Percentiles rank a stretch among this genome's conserved stretches.
Conservation (phyloP, 2,888 invertebrate genomes). For the Volucella zonaria region DNA sequence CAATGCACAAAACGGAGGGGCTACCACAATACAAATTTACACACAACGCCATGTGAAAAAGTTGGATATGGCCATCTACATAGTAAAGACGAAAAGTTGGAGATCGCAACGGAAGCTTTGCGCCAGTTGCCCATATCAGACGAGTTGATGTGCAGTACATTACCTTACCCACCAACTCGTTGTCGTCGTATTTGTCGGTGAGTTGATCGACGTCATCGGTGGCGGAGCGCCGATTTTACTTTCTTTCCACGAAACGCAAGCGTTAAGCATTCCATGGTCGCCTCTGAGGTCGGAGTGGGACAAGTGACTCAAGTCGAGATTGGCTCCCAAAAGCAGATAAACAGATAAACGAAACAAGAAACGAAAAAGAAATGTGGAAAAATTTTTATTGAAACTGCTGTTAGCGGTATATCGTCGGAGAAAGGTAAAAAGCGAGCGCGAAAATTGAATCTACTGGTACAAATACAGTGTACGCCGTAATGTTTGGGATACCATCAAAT, state of each 20-base stretch:
- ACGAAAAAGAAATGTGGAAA: conserved; percentile 42
- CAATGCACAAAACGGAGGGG: conserved; percentile 23
- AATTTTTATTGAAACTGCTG: background rate
- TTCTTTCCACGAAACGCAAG: conserved; percentile 70
- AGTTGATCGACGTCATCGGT: too few relatives aligned
- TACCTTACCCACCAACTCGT: conserved; percentile 50
- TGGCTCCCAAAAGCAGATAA: conserved; percentile 49
- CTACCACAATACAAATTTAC: conserved; percentile 16
- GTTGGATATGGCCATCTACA: conserved; percentile 22
- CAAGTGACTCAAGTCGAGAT: conserved; percentile 47
- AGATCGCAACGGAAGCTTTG: conserved; percentile 69
- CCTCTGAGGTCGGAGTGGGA: conserved; percentile 44
- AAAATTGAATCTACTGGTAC: conserved; percentile 48
- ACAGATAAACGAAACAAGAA: conserved; percentile 58
- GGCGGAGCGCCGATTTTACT: conserved; percentile 61
- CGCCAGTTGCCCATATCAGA: conserved; percentile 72
- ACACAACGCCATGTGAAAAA: conserved; percentile 50
- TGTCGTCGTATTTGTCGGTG: background rate
- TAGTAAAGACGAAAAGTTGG: conserved; percentile 31
- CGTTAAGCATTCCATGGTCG: conserved; percentile 61
- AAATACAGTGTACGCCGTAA: background rate
- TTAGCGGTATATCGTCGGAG: conserved; percentile 35
- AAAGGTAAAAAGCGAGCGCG: conserved; percentile 65
- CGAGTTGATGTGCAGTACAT: conserved; percentile 61
- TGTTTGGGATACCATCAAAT: too few relatives aligned